A percentile compares a stretch with the other conserved stretches of the same genome.
Conservation (phyloP, 2,888 invertebrate species). For the Melanostoma mellinum region DNA sequence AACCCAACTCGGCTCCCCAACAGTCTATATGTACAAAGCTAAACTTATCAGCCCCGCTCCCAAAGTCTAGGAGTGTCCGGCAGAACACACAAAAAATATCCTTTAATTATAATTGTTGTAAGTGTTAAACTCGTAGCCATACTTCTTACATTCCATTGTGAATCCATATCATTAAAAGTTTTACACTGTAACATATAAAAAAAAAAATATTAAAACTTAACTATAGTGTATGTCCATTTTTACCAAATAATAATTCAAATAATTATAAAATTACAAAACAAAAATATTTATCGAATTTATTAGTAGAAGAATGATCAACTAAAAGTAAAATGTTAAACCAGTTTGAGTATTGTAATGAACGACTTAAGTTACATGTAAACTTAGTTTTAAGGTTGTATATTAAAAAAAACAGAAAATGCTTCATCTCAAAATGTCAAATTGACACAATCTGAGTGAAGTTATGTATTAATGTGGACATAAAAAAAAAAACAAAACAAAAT, state of each 20-base stretch:
- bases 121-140: conserved; percentile 65
- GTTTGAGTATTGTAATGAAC: conserved; percentile 59
- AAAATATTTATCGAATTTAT: conserved; percentile 71
- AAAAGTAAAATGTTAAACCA: conserved; percentile 45
- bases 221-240: conserved; percentile 66
- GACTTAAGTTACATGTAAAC: conserved; percentile 48
- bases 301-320: conserved; percentile 54
- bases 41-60: conserved; percentile 65
- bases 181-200: conserved; percentile 62
- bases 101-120: conserved; percentile 55
- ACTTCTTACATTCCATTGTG: conserved; percentile 65
- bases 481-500: conserved; percentile 23
- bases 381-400: conserved; percentile 60
- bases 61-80: not conserved
- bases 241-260: conserved; percentile 61
- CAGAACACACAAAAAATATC: conserved; percentile 30
- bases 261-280: conserved; percentile 20
- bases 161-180: conserved; percentile 65
- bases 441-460: conserved; percentile 46
- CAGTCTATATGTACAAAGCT: conserved; percentile 67
- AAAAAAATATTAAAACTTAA: conserved; percentile 1
- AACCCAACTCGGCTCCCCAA: conserved; percentile 39
- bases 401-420: conserved; percentile 11
- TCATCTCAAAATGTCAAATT: conserved; percentile 23
- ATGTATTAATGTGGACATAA: conserved; percentile 49